phyloP scores from a whole-genome alignment of 2,113 vertebrate species.

The Etheostoma spectabile region DNA sequence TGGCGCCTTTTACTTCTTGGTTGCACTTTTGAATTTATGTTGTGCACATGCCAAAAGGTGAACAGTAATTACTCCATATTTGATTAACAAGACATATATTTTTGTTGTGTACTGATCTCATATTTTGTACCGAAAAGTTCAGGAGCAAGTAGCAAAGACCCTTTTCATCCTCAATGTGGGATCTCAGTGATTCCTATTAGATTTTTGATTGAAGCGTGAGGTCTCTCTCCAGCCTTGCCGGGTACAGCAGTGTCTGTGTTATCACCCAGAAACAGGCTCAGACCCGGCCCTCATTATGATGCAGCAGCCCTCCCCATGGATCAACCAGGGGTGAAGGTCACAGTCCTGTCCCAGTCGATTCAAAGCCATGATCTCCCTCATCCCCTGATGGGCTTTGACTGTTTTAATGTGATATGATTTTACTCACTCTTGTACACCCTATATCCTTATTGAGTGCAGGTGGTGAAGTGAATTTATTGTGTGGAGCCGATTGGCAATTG shows the following conservation, averaged over 20 bases:
- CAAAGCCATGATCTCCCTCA: slow-evolving; percentile 42
- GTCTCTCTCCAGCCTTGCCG: not conserved
- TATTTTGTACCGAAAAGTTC: not conserved
- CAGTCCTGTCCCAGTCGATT: slow-evolving; percentile 49
- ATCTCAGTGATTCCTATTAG: not conserved
- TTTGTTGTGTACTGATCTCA: not conserved
- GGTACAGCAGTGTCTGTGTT: slow-evolving; percentile 38
- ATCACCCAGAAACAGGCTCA: slow-evolving; percentile 43
- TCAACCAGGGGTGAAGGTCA: slow-evolving; percentile 50
- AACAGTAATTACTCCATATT: no score
- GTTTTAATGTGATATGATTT: slow-evolving; percentile 29
- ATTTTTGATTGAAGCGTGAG: slow-evolving; percentile 35
- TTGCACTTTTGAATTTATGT: no score
- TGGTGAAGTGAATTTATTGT: not conserved
- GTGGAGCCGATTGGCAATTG: not conserved
- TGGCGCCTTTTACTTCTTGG: no score
- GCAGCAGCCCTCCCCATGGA: slow-evolving; percentile 48
- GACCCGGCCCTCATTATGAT: slow-evolving; percentile 40
- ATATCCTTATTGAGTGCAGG: not conserved
- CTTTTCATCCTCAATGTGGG: not conserved
- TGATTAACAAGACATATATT: not conserved
- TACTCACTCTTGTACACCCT: slow-evolving; percentile 4
- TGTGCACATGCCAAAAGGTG: no score
- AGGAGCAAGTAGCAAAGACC: not conserved
- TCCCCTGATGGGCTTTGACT: slow-evolving; percentile 18